These are phyloP conservation scores for Aethina tumida DNA, from an alignment of 1,140 invertebrate species.

Conservation along the genomic window DNA sequence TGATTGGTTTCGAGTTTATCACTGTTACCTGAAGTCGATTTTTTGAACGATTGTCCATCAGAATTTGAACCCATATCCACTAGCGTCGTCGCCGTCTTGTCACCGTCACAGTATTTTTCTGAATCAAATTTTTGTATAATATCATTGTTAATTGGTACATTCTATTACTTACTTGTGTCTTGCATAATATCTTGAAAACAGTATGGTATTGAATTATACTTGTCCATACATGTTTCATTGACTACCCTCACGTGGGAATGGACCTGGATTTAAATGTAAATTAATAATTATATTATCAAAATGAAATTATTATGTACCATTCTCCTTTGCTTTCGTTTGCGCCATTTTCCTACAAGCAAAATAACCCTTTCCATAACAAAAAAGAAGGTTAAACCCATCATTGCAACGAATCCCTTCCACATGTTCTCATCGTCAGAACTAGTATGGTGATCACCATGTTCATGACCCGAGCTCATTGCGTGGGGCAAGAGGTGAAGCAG, in stretches of 20 bases:
- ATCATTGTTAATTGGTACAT: no score
- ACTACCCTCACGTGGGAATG: slow-evolving; percentile 25
- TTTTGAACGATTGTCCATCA: slow-evolving; percentile 17
- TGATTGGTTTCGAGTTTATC: slow-evolving; percentile 28
- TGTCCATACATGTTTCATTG: slow-evolving; percentile 55
- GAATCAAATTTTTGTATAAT: slow-evolving; percentile 11
- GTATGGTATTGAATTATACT: slow-evolving; percentile 74
- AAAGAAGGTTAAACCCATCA: slow-evolving; percentile 76
- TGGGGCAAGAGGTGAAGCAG: slow-evolving; percentile 88
- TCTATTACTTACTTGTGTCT: slow-evolving; percentile 39
- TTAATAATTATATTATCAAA: not conserved
- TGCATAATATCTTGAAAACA: slow-evolving; percentile 57
- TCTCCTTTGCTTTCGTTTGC: slow-evolving; percentile 50
- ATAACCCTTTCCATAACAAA: slow-evolving; percentile 78
- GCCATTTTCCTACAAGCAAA: slow-evolving; percentile 68
- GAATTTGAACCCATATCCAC: slow-evolving; percentile 19
- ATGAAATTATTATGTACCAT: not conserved
- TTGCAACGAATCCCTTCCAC: slow-evolving; percentile 73
- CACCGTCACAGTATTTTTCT: slow-evolving; percentile 17
- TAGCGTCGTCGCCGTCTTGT: slow-evolving; percentile 17
- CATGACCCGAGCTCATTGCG: slow-evolving; percentile 43
- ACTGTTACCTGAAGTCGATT: slow-evolving; percentile 12
- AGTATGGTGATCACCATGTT: slow-evolving; percentile 29
- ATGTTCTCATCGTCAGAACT: slow-evolving; percentile 48
- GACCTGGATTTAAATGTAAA: slow-evolving; percentile 6